Evolutionary conservation across 2,888 invertebrate species (phyloP), one percentile per base, ranked within the genome.

Genomic region (Hypsopygia costalis): DNA sequence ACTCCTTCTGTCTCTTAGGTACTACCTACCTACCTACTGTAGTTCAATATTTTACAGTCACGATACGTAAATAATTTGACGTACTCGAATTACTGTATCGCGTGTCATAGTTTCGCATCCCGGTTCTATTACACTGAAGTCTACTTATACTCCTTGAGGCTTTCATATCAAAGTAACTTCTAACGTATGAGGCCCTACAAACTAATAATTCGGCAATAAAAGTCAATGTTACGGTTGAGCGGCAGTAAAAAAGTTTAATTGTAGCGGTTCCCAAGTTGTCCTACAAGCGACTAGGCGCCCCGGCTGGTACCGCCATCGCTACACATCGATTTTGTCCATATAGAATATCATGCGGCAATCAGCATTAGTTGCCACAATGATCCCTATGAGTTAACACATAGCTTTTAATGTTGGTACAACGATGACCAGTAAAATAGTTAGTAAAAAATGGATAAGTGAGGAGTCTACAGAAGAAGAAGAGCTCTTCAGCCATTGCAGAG

Each of bases 361-460:
- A 16, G 16, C 57, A 52, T 55, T 69, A 80, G 78, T 85, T 61
- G 53, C 51, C 61, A 73, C 58, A 54, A 83, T 82, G 83, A 63
- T 58, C 48, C 62, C 58, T 36, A 49, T 55, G 48, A 76, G 81
- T 52, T 77, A 79, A 63, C 69, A 69, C 60, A 37, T 36, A 11
- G 32, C 35, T 31, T 34, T 33, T 21, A 43, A 16, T 16, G 16
- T 16, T 16, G 4, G 16, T 58, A 51, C 36, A 46, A 67, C 55
- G 49, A 82, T 81, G 78, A 59, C 66, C 39, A 62, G 57, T 46
- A 81, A 74, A 68, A 59, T 75, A 39, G 61, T 68, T 21, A 71
- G 66, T 47, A 83, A 78, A 47, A 85, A 82, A 75, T 91, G 91
- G 91, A 78, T 92, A 11, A 91, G 90, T 48, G 75, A 88, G 36